Conservation (phyloP, 2,797 vertebrate genomes). For the Lerista edwardsae region DNA sequence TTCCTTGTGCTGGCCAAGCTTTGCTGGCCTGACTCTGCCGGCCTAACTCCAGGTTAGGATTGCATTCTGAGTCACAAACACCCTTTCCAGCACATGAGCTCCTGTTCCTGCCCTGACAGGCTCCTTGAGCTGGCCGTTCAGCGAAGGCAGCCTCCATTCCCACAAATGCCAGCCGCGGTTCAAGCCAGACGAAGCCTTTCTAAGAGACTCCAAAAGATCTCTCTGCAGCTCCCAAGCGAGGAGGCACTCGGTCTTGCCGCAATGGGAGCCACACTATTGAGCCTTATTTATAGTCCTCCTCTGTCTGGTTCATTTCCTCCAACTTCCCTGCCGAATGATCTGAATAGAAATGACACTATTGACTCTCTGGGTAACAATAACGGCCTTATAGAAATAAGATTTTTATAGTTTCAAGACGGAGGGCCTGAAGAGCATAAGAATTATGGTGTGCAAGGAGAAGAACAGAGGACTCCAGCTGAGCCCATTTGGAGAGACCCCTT, state of each 20-base stretch:
- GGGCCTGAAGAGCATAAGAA: constrained; percentile 67
- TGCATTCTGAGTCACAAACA: too few relatives aligned
- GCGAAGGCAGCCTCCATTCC: constrained; percentile 28
- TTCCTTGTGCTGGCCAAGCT: too few relatives aligned
- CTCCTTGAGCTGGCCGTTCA: constrained; percentile 33
- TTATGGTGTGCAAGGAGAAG: constrained; percentile 47
- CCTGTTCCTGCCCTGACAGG: background rate
- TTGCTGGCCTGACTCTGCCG: too few relatives aligned
- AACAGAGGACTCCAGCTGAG: constrained; percentile 47
- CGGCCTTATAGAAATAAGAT: constrained; percentile 76
- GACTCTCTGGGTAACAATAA: constrained; percentile 74
- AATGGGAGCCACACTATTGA: constrained; percentile 61
- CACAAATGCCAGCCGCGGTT: background rate
- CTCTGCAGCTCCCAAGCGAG: constrained; percentile 44
- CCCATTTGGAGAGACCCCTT: constrained; percentile 28
- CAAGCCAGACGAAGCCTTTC: background rate
- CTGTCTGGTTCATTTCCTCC: constrained; percentile 77
- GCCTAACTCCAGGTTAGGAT: too few relatives aligned
- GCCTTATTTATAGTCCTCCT: constrained; percentile 77
- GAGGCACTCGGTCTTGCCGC: constrained; percentile 63
- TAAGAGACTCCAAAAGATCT: constrained; percentile 35
- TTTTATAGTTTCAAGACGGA: constrained; percentile 74
- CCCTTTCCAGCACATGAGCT: too few relatives aligned
- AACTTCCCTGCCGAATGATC: constrained; percentile 72
- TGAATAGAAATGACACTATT: constrained; percentile 79